These are phyloP conservation scores for Botia almorhae DNA, from an alignment of 2,797 vertebrate genomes.

Conservation along the genomic window DNA sequence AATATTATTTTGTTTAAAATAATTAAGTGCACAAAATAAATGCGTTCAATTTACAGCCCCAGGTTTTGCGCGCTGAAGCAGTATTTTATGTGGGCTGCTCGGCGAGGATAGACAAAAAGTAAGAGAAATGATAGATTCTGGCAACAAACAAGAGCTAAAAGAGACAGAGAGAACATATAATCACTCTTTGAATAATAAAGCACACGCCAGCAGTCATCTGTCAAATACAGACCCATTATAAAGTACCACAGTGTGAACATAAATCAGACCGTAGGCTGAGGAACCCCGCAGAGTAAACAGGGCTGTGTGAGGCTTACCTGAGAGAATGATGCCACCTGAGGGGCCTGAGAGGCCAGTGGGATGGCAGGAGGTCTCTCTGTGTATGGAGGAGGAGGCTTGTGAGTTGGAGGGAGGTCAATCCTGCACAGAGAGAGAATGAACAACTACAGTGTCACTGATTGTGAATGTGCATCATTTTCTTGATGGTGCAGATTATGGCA, in stretches of 20 bases:
- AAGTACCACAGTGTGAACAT: slow-evolving; percentile 8
- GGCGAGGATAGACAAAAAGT: slow-evolving; percentile 14
- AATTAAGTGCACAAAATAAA: neutral
- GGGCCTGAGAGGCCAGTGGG: slow-evolving; percentile 74
- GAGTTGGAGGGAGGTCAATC: slow-evolving; percentile 83
- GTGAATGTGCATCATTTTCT: neutral
- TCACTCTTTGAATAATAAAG: slow-evolving; percentile 33
- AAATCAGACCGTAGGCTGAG: slow-evolving; percentile 10
- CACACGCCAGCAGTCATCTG: slow-evolving; percentile 28
- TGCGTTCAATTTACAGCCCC: neutral
- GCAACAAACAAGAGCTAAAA: slow-evolving; percentile 36
- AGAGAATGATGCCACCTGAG: slow-evolving; percentile 59
- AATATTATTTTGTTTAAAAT: neutral
- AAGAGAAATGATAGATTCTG: slow-evolving; percentile 16
- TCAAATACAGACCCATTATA: slow-evolving; percentile 2
- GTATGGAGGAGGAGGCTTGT: slow-evolving; percentile 80
- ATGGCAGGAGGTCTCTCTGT: slow-evolving; percentile 71
- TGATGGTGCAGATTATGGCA: neutral
- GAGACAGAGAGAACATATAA: slow-evolving; percentile 27
- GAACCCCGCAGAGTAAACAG: slow-evolving; percentile 6
- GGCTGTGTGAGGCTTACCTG: slow-evolving; percentile 68
- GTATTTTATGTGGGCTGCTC: slow-evolving; percentile 11
- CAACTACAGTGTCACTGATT: neutral
- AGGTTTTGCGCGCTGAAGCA: neutral
- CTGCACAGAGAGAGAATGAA: slow-evolving; percentile 61